A percentile compares a stretch with the other conserved stretches of the same genome.
Evolutionary conservation across 2,797 vertebrate species (phyloP).

Genomic region (Phaenicophaeus curvirostris): DNA sequence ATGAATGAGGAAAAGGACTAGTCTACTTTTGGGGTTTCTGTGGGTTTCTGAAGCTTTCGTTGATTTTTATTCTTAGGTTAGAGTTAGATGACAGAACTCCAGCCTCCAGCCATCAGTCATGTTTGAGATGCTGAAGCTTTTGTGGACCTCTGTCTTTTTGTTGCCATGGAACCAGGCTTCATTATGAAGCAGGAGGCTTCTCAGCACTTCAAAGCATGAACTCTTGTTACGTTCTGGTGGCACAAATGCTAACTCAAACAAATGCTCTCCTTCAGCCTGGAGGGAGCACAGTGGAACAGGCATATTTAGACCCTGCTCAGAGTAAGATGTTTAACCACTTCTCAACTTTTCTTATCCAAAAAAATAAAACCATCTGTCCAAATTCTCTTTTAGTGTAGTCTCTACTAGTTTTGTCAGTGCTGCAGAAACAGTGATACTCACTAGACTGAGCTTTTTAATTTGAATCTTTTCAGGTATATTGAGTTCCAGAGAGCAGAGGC

Average conservation of each 20-base stretch:
- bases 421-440: not conserved
- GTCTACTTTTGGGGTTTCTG: rapidly evolving
- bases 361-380: not conserved
- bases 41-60: not conserved
- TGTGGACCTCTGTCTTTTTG: slow-evolving; percentile 29
- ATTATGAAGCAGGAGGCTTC: slow-evolving; percentile 33
- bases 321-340: not conserved
- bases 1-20: not conserved
- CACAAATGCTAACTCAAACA: not conserved
- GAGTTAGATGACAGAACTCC: not conserved
- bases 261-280: not conserved
- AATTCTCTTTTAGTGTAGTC: not conserved
- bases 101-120: not conserved
- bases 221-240: slow-evolving; percentile 9
- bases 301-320: not conserved
- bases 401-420: not conserved
- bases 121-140: slow-evolving; percentile 40
- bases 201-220: slow-evolving; percentile 30
- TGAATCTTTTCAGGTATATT: not conserved
- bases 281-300: not conserved
- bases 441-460: not conserved
- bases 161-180: slow-evolving; percentile 56
- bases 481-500: not conserved
- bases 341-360: not conserved
- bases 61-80: not conserved